Evolutionary conservation across 2,797 vertebrate species (phyloP).

Genomic region (Melanotaenia boesemani): DNA sequence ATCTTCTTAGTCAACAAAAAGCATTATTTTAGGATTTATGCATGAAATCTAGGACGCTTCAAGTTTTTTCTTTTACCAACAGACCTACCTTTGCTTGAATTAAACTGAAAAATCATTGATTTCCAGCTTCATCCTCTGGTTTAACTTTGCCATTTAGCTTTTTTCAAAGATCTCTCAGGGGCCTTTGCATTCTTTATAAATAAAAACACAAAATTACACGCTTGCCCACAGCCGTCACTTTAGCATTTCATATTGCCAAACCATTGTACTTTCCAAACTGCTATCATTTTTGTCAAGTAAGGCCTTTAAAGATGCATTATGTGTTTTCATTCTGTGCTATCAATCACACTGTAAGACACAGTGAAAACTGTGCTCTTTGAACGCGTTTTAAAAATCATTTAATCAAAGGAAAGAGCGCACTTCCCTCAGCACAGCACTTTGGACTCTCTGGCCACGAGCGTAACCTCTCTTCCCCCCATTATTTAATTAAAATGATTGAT

Average conservation of each 20-base stretch:
- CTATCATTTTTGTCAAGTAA: constrained; percentile 42
- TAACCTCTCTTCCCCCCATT: constrained; percentile 45
- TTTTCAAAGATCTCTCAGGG: not conserved
- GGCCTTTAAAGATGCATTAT: constrained; percentile 39
- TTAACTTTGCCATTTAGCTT: constrained; percentile 1
- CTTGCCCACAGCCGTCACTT: constrained; percentile 19
- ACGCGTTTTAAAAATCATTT: constrained; percentile 47
- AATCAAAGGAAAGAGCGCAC: constrained; percentile 32
- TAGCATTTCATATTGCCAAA: constrained; percentile 31
- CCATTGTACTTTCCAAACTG: constrained; percentile 15
- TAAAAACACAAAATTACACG: not conserved
- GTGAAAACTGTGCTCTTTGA: constrained; percentile 27
- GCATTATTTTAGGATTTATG: constrained; percentile 49
- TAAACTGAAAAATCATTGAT: constrained; percentile 7
- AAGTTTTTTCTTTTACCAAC: constrained; percentile 4
- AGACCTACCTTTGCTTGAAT: constrained; percentile 22
- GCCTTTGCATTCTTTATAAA: constrained; percentile 14
- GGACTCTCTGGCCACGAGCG: constrained; percentile 46
- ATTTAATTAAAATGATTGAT: constrained; percentile 73
- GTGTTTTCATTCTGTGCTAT: constrained; percentile 40
- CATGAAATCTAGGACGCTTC: constrained; percentile 32
- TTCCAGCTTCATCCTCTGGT: not conserved
- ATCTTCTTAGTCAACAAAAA: constrained; percentile 50
- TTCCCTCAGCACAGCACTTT: constrained; percentile 41
- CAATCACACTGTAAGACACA: constrained; percentile 45